phyloP scores from a whole-genome alignment of 2,888 invertebrate genomes.

The Piscicola geometra region DNA sequence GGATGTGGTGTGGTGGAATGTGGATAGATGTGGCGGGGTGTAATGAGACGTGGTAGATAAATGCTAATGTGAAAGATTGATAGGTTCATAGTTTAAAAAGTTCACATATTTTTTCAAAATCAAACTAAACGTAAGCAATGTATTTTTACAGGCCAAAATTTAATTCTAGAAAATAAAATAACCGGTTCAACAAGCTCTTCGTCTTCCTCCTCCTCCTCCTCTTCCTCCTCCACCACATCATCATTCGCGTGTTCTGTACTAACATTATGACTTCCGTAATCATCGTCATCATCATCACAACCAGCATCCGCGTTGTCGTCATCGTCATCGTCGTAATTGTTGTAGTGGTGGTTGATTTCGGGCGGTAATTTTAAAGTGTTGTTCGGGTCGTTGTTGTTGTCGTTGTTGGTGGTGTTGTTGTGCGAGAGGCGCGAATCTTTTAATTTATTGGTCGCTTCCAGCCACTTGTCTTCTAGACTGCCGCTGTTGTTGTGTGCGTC shows the following conservation, averaged over 20 bases:
- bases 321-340: conserved; percentile 2
- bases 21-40: no score
- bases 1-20: no score
- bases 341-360: not conserved
- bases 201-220: conserved; percentile 30
- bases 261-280: conserved; percentile 1
- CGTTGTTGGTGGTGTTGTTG: not conserved
- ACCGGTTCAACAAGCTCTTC: conserved; percentile 27
- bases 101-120: no score
- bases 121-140: no score
- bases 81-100: no score
- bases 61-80: no score
- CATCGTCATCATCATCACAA: conserved; percentile 6
- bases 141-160: not conserved
- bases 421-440: not conserved
- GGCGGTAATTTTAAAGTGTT: not conserved
- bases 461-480: not conserved
- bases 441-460: conserved; percentile 18
- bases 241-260: not conserved
- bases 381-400: not conserved
- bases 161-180: not conserved
- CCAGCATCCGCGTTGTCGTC: conserved; percentile 1
- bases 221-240: conserved; percentile 2
- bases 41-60: no score
- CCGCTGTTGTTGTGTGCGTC: not conserved